phyloP scores from a whole-genome alignment of 2,797 vertebrate species.

The Malacoctenus gilli region DNA sequence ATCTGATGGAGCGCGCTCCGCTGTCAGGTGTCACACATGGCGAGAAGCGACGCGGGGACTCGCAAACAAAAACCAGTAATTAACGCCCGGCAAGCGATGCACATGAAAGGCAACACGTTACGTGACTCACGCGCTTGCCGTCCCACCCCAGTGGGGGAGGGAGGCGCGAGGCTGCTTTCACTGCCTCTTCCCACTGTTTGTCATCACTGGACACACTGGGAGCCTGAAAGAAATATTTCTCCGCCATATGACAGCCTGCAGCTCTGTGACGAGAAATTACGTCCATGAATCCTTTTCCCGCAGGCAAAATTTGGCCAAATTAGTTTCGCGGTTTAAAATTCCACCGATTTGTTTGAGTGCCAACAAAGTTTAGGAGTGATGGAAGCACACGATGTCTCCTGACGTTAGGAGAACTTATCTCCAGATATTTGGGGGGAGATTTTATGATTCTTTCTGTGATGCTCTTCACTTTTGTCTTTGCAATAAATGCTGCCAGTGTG shows the following conservation, averaged over 20 bases:
- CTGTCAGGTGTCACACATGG: constrained; percentile 21
- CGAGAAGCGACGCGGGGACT: constrained; percentile 32
- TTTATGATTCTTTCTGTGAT: too few relatives aligned
- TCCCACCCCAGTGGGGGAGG: constrained; percentile 48
- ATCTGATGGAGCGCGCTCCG: constrained; percentile 5
- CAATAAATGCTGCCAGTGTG: too few relatives aligned
- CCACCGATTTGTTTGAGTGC: constrained; percentile 25
- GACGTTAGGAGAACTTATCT: too few relatives aligned
- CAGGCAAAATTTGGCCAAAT: constrained; percentile 27
- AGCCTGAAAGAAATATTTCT: constrained; percentile 40
- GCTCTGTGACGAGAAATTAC: constrained; percentile 41
- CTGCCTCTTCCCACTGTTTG: constrained; percentile 44
- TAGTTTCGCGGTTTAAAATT: constrained; percentile 37
- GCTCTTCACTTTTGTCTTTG: too few relatives aligned
- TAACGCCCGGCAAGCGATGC: constrained; percentile 49
- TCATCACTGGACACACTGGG: constrained; percentile 55
- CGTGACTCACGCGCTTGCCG: constrained; percentile 26
- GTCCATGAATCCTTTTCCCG: constrained; percentile 39
- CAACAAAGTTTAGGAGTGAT: constrained; percentile 22
- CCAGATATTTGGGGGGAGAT: too few relatives aligned
- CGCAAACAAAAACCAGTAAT: constrained; percentile 61
- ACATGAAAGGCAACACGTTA: constrained; percentile 48
- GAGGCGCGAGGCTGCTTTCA: constrained; percentile 37
- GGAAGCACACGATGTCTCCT: too few relatives aligned
- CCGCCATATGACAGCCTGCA: constrained; percentile 49